Base-by-base conservation (phyloP, 2,797 vertebrate species). In the Gallinago stenura region DNA sequence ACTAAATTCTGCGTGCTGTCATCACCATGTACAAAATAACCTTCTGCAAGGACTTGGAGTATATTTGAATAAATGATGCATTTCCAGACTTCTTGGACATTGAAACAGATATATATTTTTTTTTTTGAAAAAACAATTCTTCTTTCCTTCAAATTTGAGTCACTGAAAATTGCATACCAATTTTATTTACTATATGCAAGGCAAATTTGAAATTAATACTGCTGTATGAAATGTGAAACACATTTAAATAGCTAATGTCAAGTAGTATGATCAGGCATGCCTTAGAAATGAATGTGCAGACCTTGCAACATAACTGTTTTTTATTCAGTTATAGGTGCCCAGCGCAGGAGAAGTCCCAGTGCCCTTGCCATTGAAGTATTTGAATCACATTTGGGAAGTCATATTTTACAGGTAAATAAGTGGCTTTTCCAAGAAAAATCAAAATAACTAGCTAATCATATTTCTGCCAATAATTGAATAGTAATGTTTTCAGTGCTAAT, bases 331-430 rank as follows among this genome's bases (percentile, higher is more conserved):
- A 99, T 99, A 98, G 99, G 99, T 97, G 98, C 98, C 94, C 99
- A 99, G 97, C 98, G 99, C 98, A 99, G 99, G 98, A 98, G 98
- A 97, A 99, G 98, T 96, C 99, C 98, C 97, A 99, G 98, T 95
- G 97, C 97, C 87, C 95, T 99, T 87, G 99, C 99, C 95, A 98
- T 99, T 77, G 99, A 99, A 97, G 99, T 99, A 97, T 99, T 99
- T 97, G 99, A 99, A 91, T 99, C 99, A 97, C 99, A 99, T 98
- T 98, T 99, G 98, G 99, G 99, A 98, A 99, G 99, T 98, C 99
- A 99, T 98, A 99, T 99, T 98, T 98, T 99, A 97, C 99, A 99
- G 99, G 99, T 99, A 99, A 97, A 97, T 91, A 87, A 95, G 78
- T 43, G 66, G 72, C 89, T 96, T 96, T 97, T 97, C 78, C 75